phyloP scores from a whole-genome alignment of 2,797 vertebrate species.

The Sylvilagus floridanus region DNA sequence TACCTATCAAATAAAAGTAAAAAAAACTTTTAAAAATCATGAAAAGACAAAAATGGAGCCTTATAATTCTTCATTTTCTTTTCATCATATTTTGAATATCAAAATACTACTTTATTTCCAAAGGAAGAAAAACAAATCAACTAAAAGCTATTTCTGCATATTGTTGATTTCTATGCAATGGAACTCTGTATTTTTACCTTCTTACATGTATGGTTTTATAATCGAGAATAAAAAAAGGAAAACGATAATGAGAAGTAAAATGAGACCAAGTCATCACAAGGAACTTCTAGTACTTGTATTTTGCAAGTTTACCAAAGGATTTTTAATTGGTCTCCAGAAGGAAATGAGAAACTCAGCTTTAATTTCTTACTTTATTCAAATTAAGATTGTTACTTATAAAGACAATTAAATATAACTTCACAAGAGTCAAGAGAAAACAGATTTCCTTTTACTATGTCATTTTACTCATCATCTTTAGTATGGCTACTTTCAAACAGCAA shows the following conservation, averaged over 20 bases:
- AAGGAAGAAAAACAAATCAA: constrained; percentile 17
- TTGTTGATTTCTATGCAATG: background rate
- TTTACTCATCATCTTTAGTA: background rate
- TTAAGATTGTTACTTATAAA: background rate
- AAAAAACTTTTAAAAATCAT: background rate
- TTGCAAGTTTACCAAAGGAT: constrained; percentile 33
- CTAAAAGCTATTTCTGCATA: background rate
- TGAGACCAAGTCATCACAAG: background rate
- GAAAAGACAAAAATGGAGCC: constrained; percentile 50
- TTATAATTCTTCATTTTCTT: constrained; percentile 1
- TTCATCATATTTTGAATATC: background rate
- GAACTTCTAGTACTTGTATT: background rate
- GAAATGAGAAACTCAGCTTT: background rate
- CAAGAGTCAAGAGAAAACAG: background rate
- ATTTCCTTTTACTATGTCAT: constrained; percentile 18
- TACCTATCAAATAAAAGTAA: too few species aligned
- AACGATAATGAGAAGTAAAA: background rate
- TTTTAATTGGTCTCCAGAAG: constrained; percentile 51
- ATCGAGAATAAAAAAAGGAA: constrained; percentile 11
- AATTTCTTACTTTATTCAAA: constrained; percentile 14
- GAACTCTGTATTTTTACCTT: background rate
- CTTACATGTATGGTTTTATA: background rate
- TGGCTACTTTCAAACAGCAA: constrained; percentile 37
- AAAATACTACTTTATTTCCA: constrained; percentile 44
- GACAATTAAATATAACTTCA: constrained; percentile 33